Evolutionary conservation across 2,797 vertebrate species (phyloP).

Genomic region (Chromis chromis): DNA sequence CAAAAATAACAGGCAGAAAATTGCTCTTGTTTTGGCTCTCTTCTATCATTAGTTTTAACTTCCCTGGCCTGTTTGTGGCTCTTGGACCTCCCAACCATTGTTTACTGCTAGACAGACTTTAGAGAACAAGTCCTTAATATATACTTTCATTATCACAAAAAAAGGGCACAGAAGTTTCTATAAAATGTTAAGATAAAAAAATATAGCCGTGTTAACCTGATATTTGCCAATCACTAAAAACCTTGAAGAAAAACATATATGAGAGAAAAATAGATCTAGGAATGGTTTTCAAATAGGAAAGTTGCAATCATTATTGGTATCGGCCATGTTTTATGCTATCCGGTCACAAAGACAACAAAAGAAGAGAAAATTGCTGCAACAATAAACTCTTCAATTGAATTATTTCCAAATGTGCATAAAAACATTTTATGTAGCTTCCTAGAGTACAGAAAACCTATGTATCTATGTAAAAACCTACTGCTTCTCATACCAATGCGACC

Average conservation of each 20-base stretch:
- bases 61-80: not conserved
- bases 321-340: too few relatives aligned
- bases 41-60: not conserved
- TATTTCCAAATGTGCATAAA: too few relatives aligned
- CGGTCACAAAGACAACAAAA: too few relatives aligned
- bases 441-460: not conserved
- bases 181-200: not conserved
- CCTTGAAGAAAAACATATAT: too few relatives aligned
- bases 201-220: too few relatives aligned
- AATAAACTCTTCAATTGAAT: too few relatives aligned
- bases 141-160: not conserved
- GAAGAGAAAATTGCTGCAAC: too few relatives aligned
- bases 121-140: not conserved
- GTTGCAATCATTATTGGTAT: too few relatives aligned
- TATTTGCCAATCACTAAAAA: too few relatives aligned
- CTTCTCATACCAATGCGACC: not conserved
- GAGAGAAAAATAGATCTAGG: too few relatives aligned
- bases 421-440: too few relatives aligned
- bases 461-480: not conserved
- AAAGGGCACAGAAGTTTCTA: not conserved
- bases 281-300: too few relatives aligned
- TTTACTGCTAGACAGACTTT: not conserved
- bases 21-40: not conserved
- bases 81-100: not conserved
- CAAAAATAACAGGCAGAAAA: constrained; percentile 1